Evolutionary conservation across 2,888 invertebrate species (phyloP), one percentile per base, ranked within the genome.

Genomic region (Trichogramma evanescens): DNA sequence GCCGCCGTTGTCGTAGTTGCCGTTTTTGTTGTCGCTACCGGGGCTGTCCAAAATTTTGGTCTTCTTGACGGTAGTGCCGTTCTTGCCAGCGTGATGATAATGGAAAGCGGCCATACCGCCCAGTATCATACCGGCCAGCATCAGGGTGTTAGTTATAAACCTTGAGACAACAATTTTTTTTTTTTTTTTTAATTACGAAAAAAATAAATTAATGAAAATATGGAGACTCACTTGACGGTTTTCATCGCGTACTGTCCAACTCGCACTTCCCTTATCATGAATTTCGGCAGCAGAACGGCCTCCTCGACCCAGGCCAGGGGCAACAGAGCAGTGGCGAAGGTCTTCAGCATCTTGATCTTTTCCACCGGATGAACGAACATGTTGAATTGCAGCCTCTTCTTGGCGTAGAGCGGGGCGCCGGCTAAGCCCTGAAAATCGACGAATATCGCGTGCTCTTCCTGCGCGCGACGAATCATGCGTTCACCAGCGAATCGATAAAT

Each of bases 271-370:
- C 67, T 68, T 5, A 74, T 63, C 2, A 74, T 66, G n/a, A 69
- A 54, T n/a, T 75, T 73, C 1, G 66, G 69, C 4, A 77, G 63
- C 3, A 69, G 52, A 46, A 77, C 65, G 4, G 88, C 88, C 80
- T 92, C 92, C 70, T 91, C 89, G 1, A 91, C 79, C 92, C 92
- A 92, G 67, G 92, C 86, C 3, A 91, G 9, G 0, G 92, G 92
- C 10, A 86, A 73, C 0, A 90, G 74, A 0, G 85, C 81, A 5
- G 82, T 80, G 0, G 87, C 85, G 4, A 91, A 77, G 46, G 84
- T 82, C 66, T 86, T 86, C 79, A 87, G 85, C 0, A 85, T 71
- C 1, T 84, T 84, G 9, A 90, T 76, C 73, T 89, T 88, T 0
- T 84, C 82, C 0, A 87, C 81, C 52, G 84, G 81, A 53, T 85